phyloP scores from a whole-genome alignment of 1,140 invertebrate species.

The Scylla paramamosain region DNA sequence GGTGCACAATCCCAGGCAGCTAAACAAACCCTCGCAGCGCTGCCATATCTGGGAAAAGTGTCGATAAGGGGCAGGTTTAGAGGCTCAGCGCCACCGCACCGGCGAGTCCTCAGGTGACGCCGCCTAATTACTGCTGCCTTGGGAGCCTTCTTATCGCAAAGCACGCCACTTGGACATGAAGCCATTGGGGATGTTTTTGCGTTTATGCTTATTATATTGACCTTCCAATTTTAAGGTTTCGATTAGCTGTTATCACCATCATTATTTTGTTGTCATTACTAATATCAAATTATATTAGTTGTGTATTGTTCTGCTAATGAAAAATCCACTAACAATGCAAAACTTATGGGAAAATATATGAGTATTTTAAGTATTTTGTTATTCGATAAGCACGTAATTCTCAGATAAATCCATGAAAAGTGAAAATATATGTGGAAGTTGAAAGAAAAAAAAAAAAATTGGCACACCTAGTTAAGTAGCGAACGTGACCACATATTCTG shows the following conservation, averaged over 20 bases:
- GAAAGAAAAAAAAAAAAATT: not conserved
- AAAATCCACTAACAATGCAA: not conserved
- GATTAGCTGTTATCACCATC: not conserved
- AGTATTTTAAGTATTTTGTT: no score
- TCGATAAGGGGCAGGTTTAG: constrained; percentile 8
- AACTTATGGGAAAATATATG: not conserved
- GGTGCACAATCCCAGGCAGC: not conserved
- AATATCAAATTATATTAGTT: not conserved
- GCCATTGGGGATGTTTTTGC: not conserved
- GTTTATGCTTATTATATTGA: not conserved
- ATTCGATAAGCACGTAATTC: no score
- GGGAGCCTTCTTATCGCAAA: not conserved
- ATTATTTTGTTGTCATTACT: not conserved
- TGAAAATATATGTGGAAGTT: not conserved
- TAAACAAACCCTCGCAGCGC: not conserved
- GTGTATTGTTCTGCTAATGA: not conserved
- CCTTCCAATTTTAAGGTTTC: not conserved
- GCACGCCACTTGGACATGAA: not conserved
- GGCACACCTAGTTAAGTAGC: not conserved
- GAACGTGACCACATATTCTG: constrained; percentile 10
- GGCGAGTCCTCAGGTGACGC: not conserved
- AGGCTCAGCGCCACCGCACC: not conserved
- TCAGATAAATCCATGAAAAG: no score
- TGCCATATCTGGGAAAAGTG: not conserved
- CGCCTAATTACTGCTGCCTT: not conserved